Conservation (phyloP, 2,888 invertebrate species). For the Volucella inflata region DNA sequence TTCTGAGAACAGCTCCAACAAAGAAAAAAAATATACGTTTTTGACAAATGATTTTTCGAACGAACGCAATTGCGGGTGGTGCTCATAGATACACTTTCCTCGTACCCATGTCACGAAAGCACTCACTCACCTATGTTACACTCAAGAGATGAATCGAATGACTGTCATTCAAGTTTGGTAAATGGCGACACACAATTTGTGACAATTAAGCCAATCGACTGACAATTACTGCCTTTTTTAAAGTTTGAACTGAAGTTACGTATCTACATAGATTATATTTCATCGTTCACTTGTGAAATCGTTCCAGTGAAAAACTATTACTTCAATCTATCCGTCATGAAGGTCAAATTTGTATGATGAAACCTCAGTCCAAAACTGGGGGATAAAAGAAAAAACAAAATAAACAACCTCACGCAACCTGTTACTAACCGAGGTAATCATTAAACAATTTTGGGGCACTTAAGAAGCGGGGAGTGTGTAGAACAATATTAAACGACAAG, state of each 20-base stretch:
- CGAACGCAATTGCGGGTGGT: slow-evolving; percentile 57
- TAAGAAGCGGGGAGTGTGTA: not conserved
- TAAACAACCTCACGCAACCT: not conserved
- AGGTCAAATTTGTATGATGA: slow-evolving; percentile 68
- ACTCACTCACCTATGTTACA: slow-evolving; percentile 2
- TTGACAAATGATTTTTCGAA: slow-evolving; percentile 69
- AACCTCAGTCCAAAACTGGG: slow-evolving; percentile 7
- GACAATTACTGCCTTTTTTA: too few relatives aligned
- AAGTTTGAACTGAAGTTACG: too few relatives aligned
- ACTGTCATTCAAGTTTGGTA: slow-evolving; percentile 21
- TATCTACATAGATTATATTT: slow-evolving; percentile 45
- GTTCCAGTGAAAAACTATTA: slow-evolving; percentile 54
- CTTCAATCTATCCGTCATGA: slow-evolving; percentile 34
- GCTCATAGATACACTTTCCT: slow-evolving; percentile 37
- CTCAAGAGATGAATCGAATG: slow-evolving; percentile 58
- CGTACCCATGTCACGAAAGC: not conserved
- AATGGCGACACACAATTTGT: slow-evolving; percentile 38
- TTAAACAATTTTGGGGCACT: slow-evolving; percentile 5
- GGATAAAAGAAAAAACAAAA: not conserved
- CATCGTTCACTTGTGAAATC: slow-evolving; percentile 50
- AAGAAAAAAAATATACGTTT: slow-evolving; percentile 27
- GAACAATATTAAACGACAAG: slow-evolving; percentile 41
- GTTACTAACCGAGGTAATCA: slow-evolving; percentile 26
- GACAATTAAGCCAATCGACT: slow-evolving; percentile 54
- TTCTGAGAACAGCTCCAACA: slow-evolving; percentile 23